A percentile compares a stretch with the other conserved stretches of the same genome.
Conservation (phyloP, 2,113 vertebrate species). For the Sceloporus undulatus region DNA sequence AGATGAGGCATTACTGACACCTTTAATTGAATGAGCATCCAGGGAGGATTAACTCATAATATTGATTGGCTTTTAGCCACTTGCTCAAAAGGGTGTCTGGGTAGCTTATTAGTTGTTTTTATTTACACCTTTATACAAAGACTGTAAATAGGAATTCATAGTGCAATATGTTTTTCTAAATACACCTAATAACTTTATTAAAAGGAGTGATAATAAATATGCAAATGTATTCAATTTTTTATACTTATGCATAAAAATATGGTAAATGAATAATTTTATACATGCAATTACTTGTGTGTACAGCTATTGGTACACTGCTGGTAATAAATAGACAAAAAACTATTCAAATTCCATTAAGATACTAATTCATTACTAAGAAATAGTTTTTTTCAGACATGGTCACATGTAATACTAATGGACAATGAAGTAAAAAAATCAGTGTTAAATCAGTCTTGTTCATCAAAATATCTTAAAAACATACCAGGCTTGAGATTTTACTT, state of each 20-base stretch:
- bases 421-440: conserved; percentile 42
- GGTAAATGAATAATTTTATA: conserved; percentile 74
- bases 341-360: conserved; percentile 67
- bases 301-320: conserved; percentile 71
- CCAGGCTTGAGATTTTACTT: not conserved
- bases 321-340: conserved; percentile 70
- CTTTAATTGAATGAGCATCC: conserved; percentile 92
- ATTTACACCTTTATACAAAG: conserved; percentile 89
- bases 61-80: conserved; percentile 93
- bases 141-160: conserved; percentile 84
- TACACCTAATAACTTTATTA: conserved; percentile 87
- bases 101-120: conserved; percentile 89
- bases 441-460: not conserved
- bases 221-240: conserved; percentile 85
- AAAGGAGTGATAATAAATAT: conserved; percentile 87
- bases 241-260: conserved; percentile 79
- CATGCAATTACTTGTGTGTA: conserved; percentile 69
- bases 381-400: conserved; percentile 43
- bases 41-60: conserved; percentile 88
- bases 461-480: conserved; percentile 26
- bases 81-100: conserved; percentile 88
- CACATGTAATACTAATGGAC: conserved; percentile 42
- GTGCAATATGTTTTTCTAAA: conserved; percentile 87
- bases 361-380: conserved; percentile 76
- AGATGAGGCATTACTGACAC: conserved; percentile 92